These are phyloP conservation scores for Riparia riparia DNA, from an alignment of 2,113 vertebrate genomes.

Conservation along the genomic window DNA sequence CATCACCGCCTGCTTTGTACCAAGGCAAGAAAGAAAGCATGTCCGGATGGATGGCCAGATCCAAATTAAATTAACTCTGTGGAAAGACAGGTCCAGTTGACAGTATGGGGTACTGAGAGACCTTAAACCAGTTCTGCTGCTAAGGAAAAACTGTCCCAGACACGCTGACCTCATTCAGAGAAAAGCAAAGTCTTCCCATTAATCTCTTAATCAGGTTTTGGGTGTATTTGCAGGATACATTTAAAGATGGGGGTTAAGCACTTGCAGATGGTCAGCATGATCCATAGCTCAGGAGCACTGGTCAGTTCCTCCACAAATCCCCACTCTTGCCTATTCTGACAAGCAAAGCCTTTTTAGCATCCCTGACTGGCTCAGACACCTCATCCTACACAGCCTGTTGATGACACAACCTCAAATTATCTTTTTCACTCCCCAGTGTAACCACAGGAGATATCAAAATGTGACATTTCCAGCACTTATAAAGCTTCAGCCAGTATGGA, in stretches of 20 bases:
- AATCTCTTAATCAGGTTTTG: not conserved
- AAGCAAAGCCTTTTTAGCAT: not conserved
- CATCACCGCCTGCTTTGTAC: not conserved
- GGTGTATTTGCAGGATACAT: fast-evolving
- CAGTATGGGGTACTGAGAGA: not conserved
- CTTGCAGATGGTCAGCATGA: not conserved
- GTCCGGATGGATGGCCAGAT: not conserved
- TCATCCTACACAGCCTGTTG: not conserved
- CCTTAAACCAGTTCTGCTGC: not conserved
- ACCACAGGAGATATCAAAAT: not conserved
- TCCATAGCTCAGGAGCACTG: not conserved
- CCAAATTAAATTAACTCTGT: not conserved
- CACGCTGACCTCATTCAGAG: not conserved
- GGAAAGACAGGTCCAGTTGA: not conserved
- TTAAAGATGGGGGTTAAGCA: not conserved
- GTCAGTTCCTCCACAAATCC: not conserved
- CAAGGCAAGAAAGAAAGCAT: not conserved
- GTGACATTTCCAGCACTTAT: not conserved
- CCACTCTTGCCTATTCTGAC: not conserved
- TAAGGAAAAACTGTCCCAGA: not conserved
- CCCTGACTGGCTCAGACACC: not conserved
- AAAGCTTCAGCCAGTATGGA: not conserved
- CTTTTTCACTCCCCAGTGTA: not conserved
- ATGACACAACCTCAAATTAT: not conserved
- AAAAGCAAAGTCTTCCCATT: not conserved